A percentile compares a stretch with the other conserved stretches of the same genome.
These are phyloP conservation scores for Polypterus senegalus DNA, from an alignment of 2,113 vertebrate genomes.

Conservation along the genomic window DNA sequence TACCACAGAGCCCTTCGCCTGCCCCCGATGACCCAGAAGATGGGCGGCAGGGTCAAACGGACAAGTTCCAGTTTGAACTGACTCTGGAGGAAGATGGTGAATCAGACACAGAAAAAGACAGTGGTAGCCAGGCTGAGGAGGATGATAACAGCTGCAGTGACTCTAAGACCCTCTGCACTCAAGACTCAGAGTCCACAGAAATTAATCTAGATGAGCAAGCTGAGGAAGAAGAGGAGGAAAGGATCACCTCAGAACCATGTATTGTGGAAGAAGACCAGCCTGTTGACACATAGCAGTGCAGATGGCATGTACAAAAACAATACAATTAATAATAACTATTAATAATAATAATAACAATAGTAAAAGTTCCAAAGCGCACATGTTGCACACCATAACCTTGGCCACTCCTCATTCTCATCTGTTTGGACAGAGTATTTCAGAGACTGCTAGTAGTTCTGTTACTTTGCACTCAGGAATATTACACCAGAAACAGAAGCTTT, in stretches of 20 bases:
- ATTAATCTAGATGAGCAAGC: slow-evolving; percentile 86
- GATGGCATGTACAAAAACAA: slow-evolving; percentile 22
- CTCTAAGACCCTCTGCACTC: slow-evolving; percentile 93
- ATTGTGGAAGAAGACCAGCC: slow-evolving; percentile 51
- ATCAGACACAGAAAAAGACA: slow-evolving; percentile 93
- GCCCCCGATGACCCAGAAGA: slow-evolving; percentile 78
- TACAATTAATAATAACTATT: slow-evolving; percentile 55
- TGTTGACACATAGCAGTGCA: slow-evolving; percentile 71
- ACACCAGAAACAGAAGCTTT: slow-evolving; percentile 44
- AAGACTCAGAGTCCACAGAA: slow-evolving; percentile 96
- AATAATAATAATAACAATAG: slow-evolving; percentile 46
- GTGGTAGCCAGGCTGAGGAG: slow-evolving; percentile 80
- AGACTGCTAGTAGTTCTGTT: slow-evolving; percentile 67
- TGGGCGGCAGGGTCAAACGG: slow-evolving; percentile 68
- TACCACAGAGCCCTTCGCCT: slow-evolving; percentile 93
- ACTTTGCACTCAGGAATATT: slow-evolving; percentile 96
- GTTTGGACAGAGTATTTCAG: slow-evolving; percentile 57
- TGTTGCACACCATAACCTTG: slow-evolving; percentile 54
- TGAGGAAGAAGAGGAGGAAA: slow-evolving; percentile 65
- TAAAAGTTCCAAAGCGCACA: slow-evolving; percentile 64
- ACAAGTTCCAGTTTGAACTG: slow-evolving; percentile 97
- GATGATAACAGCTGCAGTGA: slow-evolving; percentile 90
- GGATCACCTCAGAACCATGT: slow-evolving; percentile 48
- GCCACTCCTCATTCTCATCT: slow-evolving; percentile 55
- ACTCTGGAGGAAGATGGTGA: slow-evolving; percentile 92